These are phyloP conservation scores for Rhopalosiphum nymphaeae DNA, from an alignment of 2,888 invertebrate genomes.

Conservation along the genomic window DNA sequence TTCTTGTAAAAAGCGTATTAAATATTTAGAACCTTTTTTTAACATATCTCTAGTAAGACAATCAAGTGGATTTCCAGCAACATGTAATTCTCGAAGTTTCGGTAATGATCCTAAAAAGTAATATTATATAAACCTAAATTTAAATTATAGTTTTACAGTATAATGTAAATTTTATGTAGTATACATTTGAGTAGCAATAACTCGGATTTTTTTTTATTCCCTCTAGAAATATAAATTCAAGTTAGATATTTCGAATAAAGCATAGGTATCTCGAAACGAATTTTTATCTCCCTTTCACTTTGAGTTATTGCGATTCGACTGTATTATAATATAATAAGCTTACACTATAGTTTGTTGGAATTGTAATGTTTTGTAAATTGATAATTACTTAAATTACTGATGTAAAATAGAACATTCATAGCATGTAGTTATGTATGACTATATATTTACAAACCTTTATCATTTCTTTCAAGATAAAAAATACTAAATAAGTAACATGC, in stretches of 20 bases:
- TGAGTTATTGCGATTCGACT: too few relatives aligned
- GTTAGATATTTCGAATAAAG: too few relatives aligned
- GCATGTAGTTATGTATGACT: background rate
- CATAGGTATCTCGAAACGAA: too few relatives aligned
- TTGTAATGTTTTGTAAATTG: background rate
- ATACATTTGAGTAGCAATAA: too few relatives aligned
- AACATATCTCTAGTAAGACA: constrained; percentile 18
- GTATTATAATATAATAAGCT: background rate
- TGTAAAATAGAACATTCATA: background rate
- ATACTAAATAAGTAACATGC: too few relatives aligned
- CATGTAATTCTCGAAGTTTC: constrained; percentile 54
- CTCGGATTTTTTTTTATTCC: too few relatives aligned
- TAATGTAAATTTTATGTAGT: too few relatives aligned
- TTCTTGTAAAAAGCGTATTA: constrained; percentile 51
- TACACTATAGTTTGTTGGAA: background rate
- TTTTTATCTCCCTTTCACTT: too few relatives aligned
- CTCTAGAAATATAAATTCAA: too few relatives aligned
- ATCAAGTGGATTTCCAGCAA: constrained; percentile 55
- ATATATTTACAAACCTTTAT: background rate
- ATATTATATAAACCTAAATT: background rate
- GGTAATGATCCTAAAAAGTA: constrained; percentile 30
- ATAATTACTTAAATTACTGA: background rate
- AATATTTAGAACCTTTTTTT: constrained; percentile 61
- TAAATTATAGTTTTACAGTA: background rate
- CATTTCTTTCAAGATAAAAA: background rate